phyloP scores from a whole-genome alignment of 1,140 invertebrate species.

The Thaumetopoea pityocampa region DNA sequence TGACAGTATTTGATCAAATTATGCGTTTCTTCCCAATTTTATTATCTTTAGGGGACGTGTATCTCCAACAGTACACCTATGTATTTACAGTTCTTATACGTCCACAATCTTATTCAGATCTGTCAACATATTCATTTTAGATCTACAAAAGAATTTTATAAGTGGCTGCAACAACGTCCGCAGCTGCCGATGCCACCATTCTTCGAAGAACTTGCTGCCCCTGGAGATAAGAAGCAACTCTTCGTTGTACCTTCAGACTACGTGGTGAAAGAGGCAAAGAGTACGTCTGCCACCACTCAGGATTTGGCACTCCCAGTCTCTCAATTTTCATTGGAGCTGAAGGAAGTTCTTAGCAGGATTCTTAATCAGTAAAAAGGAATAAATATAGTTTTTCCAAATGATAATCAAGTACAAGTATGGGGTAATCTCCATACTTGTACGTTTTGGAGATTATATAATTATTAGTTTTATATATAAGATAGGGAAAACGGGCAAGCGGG shows the following conservation, averaged over 20 bases:
- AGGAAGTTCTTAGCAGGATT: constrained; percentile 56
- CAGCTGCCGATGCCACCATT: constrained; percentile 60
- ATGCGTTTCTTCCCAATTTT: no score
- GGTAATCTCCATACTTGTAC: no score
- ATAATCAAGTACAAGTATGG: no score
- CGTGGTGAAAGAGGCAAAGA: constrained; percentile 36
- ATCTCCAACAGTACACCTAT: no score
- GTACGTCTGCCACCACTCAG: constrained; percentile 17
- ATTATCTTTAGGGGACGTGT: no score
- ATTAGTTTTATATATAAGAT: no score
- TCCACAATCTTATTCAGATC: no score
- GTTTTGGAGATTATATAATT: no score
- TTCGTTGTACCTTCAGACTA: constrained; percentile 61
- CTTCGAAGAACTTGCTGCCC: constrained; percentile 31
- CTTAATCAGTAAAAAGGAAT: constrained; percentile 39
- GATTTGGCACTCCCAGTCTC: constrained; percentile 58
- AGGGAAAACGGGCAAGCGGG: no score
- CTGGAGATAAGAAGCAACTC: constrained; percentile 49
- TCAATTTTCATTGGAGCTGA: constrained; percentile 51
- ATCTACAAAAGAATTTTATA: constrained; percentile 66
- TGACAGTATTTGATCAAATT: no score
- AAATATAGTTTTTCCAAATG: no score
- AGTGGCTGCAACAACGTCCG: constrained; percentile 57
- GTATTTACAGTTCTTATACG: not conserved
- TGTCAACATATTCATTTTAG: no score